Percentiles rank a stretch among this genome's conserved stretches.
Conservation (phyloP, 2,888 invertebrate genomes). For the Acleris literana region DNA sequence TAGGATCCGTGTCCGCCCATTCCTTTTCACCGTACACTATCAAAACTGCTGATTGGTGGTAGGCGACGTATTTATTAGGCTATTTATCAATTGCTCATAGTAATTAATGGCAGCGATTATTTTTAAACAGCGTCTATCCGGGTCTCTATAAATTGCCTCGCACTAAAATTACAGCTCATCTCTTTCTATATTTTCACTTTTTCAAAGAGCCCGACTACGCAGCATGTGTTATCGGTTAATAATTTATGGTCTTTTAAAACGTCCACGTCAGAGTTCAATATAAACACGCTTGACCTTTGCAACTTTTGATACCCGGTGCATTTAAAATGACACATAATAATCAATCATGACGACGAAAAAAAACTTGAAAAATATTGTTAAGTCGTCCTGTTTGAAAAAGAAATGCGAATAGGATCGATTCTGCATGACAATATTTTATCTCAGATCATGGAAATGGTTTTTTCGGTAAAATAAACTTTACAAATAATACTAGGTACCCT, state of each 20-base stretch:
- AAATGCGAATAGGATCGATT: no score
- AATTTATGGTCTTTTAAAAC: conserved; percentile 14
- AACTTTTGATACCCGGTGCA: not conserved
- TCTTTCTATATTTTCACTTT: conserved; percentile 33
- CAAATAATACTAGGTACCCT: not conserved
- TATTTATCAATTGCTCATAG: conserved; percentile 30
- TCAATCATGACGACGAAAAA: no score
- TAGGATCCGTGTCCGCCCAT: not conserved
- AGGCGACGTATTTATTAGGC: conserved; percentile 28
- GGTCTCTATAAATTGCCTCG: conserved; percentile 20
- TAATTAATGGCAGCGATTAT: conserved; percentile 29
- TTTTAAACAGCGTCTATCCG: conserved; percentile 16
- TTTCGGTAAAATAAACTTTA: no score
- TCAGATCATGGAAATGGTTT: no score
- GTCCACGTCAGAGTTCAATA: not conserved
- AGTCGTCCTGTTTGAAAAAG: no score
- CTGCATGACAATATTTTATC: no score
- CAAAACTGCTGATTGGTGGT: conserved; percentile 6
- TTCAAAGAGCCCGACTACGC: conserved; percentile 27
- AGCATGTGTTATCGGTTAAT: conserved; percentile 16
- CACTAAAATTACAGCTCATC: conserved; percentile 17
- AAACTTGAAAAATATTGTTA: no score
- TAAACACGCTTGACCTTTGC: not conserved
- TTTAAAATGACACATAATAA: not conserved
- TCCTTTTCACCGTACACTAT: not conserved